phyloP scores from a whole-genome alignment of 2,113 vertebrate genomes.

The Nyctibius bracteatus region DNA sequence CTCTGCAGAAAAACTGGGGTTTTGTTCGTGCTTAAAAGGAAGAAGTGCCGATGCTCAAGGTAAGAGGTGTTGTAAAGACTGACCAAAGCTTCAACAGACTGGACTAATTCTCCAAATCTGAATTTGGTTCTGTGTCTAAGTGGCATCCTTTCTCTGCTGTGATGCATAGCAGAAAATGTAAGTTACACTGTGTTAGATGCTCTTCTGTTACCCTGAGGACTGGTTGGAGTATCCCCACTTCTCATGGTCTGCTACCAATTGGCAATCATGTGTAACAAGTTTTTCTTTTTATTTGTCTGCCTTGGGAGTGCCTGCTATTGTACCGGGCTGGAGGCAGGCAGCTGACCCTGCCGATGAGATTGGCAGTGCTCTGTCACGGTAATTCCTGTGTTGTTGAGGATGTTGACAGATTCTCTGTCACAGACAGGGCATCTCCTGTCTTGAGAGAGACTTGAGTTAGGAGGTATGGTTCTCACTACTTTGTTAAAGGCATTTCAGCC shows the following conservation, averaged over 20 bases:
- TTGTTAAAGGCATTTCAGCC: background rate
- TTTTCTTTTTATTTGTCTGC: background rate
- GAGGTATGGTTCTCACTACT: background rate
- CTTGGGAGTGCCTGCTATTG: fast-evolving
- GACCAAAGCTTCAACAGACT: background rate
- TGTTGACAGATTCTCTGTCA: background rate
- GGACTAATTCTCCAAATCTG: background rate
- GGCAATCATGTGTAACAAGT: background rate
- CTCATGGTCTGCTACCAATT: background rate
- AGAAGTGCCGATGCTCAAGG: background rate
- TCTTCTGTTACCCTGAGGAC: background rate
- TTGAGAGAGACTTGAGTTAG: too few species aligned
- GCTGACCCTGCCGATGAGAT: fast-evolving
- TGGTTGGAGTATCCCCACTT: background rate
- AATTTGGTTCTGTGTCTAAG: background rate
- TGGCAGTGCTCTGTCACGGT: background rate
- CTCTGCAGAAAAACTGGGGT: background rate
- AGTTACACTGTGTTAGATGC: background rate
- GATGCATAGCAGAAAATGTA: background rate
- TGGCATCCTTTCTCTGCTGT: background rate
- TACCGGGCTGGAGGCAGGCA: background rate
- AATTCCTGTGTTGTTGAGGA: background rate
- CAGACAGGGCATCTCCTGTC: background rate
- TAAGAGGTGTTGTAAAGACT: background rate
- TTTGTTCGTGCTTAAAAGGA: background rate